Conservation (phyloP, 2,888 invertebrate species). For the Hirtodrosophila alboralis region DNA sequence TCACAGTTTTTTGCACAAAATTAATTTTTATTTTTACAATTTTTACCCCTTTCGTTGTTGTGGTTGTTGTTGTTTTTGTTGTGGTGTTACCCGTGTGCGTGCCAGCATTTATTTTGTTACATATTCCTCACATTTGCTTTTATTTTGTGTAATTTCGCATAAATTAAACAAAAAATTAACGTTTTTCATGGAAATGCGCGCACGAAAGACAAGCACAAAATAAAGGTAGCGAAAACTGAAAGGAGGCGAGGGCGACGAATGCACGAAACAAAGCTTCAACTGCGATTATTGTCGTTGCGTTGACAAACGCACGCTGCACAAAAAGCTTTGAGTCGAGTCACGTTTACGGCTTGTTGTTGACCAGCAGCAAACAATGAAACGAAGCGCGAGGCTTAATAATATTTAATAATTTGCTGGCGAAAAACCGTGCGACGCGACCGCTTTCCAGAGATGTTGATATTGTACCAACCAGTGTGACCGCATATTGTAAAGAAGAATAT, state of each 20-base stretch:
- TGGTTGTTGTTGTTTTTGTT: conserved; percentile 18
- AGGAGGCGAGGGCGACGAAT: conserved; percentile 32
- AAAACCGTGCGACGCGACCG: conserved; percentile 48
- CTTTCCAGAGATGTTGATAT: conserved; percentile 32
- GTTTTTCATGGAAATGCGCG: conserved; percentile 61
- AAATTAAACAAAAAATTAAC: conserved; percentile 64
- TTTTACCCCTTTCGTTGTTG: conserved; percentile 35
- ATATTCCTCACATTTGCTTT: conserved; percentile 59
- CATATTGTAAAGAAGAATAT: neutral
- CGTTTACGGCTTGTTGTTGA: conserved; percentile 44
- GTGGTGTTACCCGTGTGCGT: conserved; percentile 39
- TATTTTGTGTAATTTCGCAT: conserved; percentile 62
- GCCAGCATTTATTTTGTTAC: conserved; percentile 55
- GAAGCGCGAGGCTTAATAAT: conserved; percentile 42
- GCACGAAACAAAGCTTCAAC: conserved; percentile 44
- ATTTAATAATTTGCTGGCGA: conserved; percentile 33
- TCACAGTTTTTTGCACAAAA: conserved; percentile 79
- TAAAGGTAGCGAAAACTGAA: conserved; percentile 32
- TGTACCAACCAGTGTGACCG: conserved; percentile 24
- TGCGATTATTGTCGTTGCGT: conserved; percentile 19
- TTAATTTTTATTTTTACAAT: conserved; percentile 47
- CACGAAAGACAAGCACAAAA: conserved; percentile 56
- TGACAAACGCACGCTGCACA: conserved; percentile 22
- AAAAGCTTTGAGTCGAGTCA: conserved; percentile 47
- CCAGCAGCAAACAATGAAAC: conserved; percentile 39